Conservation (phyloP, 2,888 invertebrate species). For the Scaptomyza polygonia region DNA sequence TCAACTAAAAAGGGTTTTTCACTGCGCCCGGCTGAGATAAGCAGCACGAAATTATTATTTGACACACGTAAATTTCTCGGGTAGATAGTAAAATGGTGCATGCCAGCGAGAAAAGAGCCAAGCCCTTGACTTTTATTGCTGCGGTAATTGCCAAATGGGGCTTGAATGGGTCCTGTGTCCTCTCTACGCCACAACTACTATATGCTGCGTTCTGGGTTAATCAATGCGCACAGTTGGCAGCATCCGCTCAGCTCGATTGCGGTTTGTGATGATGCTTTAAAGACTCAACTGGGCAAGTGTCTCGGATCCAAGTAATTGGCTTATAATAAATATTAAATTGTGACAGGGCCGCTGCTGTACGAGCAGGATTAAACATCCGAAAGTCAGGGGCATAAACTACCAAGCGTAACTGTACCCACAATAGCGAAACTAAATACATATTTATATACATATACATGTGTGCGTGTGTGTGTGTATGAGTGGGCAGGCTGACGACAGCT, state of each 20-base stretch:
- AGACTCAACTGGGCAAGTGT: constrained; percentile 40
- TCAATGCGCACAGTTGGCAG: constrained; percentile 50
- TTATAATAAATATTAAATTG: constrained; percentile 64
- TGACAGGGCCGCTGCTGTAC: constrained; percentile 27
- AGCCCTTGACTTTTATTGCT: constrained; percentile 75
- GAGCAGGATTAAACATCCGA: constrained; percentile 24
- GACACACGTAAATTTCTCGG: constrained; percentile 71
- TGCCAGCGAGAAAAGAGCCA: constrained; percentile 27
- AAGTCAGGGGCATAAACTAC: constrained; percentile 33
- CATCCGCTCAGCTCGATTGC: constrained; percentile 25
- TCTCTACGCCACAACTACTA: background rate
- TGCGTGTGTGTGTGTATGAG: constrained; percentile 21
- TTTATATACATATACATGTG: constrained; percentile 6
- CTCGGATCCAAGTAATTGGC: constrained; percentile 64
- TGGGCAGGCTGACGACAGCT: constrained; percentile 43
- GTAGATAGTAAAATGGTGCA: constrained; percentile 61
- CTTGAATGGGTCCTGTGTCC: constrained; percentile 58
- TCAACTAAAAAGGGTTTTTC: constrained; percentile 48
- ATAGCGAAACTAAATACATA: constrained; percentile 16
- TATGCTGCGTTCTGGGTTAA: constrained; percentile 28
- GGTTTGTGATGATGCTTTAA: constrained; percentile 44
- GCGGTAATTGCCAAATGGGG: constrained; percentile 78
- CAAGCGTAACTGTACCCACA: constrained; percentile 59
- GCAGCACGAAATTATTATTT: constrained; percentile 72
- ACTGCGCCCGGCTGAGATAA: constrained; percentile 46